Evolutionary conservation across 1,140 invertebrate genomes (phyloP).

Genomic region (Aleiodes sp.): DNA sequence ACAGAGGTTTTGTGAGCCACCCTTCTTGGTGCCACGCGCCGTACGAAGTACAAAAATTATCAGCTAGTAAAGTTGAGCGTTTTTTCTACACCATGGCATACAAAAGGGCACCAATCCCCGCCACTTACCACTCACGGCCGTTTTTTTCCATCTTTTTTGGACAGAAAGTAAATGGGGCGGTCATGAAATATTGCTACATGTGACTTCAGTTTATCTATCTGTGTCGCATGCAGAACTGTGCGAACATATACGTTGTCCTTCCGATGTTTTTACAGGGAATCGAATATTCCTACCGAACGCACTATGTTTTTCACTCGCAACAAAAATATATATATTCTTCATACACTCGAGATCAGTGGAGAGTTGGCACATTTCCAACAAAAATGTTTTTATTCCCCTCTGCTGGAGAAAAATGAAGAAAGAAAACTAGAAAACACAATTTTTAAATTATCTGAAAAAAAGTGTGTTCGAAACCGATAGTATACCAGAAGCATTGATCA

Average conservation of each 20-base stretch:
- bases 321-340: not conserved
- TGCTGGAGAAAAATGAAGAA: not conserved
- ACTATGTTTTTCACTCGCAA: not conserved
- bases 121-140: not conserved
- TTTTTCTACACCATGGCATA: constrained; percentile 25
- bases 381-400: not conserved
- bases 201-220: constrained; percentile 20
- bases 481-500: not conserved
- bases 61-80: constrained; percentile 41
- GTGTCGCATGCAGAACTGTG: not conserved
- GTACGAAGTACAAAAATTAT: constrained; percentile 49
- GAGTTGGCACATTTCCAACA: not conserved
- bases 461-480: not conserved
- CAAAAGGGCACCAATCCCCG: not conserved
- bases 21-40: constrained; percentile 38
- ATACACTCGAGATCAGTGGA: not conserved
- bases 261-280: not conserved
- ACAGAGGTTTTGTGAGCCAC: not conserved
- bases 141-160: not conserved
- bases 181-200: constrained; percentile 34
- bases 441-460: constrained; percentile 6
- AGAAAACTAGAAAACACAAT: not conserved
- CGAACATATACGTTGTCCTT: too few species aligned
- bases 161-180: constrained; percentile 33
- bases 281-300: constrained; percentile 3